Conservation (phyloP, 2,113 vertebrate genomes). For the Pollachius pollachius region DNA sequence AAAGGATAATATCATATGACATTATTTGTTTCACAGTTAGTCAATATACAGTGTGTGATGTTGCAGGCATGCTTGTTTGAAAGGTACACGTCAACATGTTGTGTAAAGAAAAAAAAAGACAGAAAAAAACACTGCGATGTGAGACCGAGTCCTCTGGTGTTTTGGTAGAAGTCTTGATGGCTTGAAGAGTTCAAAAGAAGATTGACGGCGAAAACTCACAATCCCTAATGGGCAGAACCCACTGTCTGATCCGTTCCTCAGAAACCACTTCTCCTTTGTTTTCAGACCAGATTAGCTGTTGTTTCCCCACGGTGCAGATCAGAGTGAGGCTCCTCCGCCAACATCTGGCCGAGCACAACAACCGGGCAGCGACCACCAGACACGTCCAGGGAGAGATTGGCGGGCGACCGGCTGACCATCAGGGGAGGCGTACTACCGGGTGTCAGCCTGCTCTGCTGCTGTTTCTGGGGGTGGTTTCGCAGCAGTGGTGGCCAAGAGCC, state of each 20-base stretch:
- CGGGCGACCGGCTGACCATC: conserved; percentile 17
- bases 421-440: conserved; percentile 28
- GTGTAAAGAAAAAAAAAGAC: too few species aligned
- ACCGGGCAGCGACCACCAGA: conserved; percentile 33
- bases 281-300: conserved; percentile 6
- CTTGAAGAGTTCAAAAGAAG: too few species aligned
- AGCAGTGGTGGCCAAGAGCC: not conserved
- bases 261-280: conserved; percentile 13
- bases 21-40: too few species aligned
- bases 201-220: too few species aligned
- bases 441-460: conserved; percentile 18
- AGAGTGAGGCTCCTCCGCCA: conserved; percentile 20
- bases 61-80: too few species aligned
- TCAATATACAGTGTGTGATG: conserved; percentile 7
- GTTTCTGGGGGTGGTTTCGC: not conserved
- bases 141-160: too few species aligned
- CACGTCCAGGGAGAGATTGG: conserved; percentile 20
- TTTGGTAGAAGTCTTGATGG: too few species aligned
- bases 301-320: conserved; percentile 20
- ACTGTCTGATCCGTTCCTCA: not conserved
- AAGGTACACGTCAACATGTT: too few species aligned
- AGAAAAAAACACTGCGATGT: too few species aligned
- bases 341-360: conserved; percentile 22
- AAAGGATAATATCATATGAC: conserved; percentile 3
- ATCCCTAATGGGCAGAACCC: too few species aligned